phyloP scores from a whole-genome alignment of 2,797 vertebrate genomes.

The Syngnathus rostellatus region DNA sequence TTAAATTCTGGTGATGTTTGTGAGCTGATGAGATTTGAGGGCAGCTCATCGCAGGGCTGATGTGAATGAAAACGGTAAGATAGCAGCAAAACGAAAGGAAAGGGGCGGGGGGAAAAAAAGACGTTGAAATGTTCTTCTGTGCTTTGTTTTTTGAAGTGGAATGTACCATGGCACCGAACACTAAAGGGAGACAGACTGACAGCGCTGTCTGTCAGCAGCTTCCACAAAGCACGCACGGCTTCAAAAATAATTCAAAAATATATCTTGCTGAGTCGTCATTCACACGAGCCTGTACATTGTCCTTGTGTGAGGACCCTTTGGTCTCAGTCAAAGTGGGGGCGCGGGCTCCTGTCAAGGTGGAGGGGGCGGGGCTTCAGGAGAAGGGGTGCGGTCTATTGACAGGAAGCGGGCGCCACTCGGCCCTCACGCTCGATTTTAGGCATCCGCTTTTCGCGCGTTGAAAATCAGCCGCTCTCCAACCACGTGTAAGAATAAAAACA shows the following conservation, averaged over 20 bases:
- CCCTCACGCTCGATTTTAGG: constrained; percentile 51
- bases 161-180: constrained; percentile 67
- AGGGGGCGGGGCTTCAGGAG: constrained; percentile 16
- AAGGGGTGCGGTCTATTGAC: constrained; percentile 16
- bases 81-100: not conserved
- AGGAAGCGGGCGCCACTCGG: constrained; percentile 28
- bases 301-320: constrained; percentile 54
- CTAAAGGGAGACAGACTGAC: constrained; percentile 60
- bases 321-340: constrained; percentile 51
- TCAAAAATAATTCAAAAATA: constrained; percentile 11
- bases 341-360: constrained; percentile 32
- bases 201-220: constrained; percentile 44
- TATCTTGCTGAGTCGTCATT: constrained; percentile 36
- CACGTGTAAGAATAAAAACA: constrained; percentile 66
- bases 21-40: not conserved
- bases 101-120: constrained; percentile 16
- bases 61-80: constrained; percentile 18
- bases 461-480: constrained; percentile 26
- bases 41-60: constrained; percentile 50
- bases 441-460: constrained; percentile 33
- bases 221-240: constrained; percentile 41
- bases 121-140: constrained; percentile 53
- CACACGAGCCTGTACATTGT: constrained; percentile 41
- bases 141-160: constrained; percentile 61
- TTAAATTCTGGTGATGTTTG: not conserved